phyloP scores from a whole-genome alignment of 2,797 vertebrate species.

The Syndactyla subalaris region DNA sequence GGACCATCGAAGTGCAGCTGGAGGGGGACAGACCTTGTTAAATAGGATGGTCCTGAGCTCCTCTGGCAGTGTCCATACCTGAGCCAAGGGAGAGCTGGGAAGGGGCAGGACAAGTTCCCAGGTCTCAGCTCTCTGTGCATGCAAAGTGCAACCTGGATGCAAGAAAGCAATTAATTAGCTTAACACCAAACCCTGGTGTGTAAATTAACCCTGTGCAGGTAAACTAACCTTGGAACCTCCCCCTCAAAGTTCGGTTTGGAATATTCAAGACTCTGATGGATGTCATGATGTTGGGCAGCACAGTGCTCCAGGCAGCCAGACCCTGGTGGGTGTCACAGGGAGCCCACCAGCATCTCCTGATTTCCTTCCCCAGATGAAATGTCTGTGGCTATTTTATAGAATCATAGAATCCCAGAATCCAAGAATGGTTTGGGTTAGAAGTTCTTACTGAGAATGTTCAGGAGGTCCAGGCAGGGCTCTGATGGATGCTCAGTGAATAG shows the following conservation, averaged over 20 bases:
- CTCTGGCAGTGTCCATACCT: background rate
- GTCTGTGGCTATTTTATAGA: background rate
- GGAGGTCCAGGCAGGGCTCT: background rate
- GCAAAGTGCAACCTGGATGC: background rate
- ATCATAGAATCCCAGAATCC: background rate
- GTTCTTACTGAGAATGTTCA: rapidly evolving
- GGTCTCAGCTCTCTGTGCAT: background rate
- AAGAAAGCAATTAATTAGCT: background rate
- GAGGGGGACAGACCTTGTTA: background rate
- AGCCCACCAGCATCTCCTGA: background rate
- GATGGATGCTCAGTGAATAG: background rate
- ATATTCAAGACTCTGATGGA: background rate
- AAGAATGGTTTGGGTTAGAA: background rate
- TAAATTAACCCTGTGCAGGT: background rate
- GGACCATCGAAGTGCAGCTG: background rate
- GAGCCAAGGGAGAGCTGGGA: background rate
- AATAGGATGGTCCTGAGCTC: background rate
- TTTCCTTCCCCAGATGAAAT: background rate
- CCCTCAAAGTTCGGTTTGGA: background rate
- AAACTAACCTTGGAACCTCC: background rate
- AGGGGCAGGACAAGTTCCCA: background rate
- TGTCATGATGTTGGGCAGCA: rapidly evolving
- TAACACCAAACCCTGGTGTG: background rate
- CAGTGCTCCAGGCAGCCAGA: background rate
- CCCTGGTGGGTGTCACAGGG: background rate